A percentile compares a stretch with the other conserved stretches of the same genome.
Conservation (phyloP, 23 tunicate species). For the Styela clava region DNA sequence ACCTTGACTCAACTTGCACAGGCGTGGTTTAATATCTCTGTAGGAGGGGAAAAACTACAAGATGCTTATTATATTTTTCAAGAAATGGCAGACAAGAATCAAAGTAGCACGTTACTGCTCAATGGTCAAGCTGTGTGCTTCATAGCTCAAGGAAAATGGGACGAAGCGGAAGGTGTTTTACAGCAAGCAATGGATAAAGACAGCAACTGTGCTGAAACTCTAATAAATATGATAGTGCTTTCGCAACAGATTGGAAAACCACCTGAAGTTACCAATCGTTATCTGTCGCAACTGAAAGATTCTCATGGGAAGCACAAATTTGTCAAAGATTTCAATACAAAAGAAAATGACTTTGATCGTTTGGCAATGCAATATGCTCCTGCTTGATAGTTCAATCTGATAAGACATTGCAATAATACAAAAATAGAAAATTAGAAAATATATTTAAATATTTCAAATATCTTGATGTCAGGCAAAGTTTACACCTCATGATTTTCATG, state of each 20-base stretch:
- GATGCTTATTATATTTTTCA: constrained; percentile 94
- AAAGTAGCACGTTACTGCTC: constrained; percentile 64
- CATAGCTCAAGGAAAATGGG: constrained; percentile 95
- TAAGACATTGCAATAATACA: not conserved
- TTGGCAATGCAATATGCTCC: constrained; percentile 76
- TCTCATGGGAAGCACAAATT: constrained; percentile 66
- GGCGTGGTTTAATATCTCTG: constrained; percentile 91
- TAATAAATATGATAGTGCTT: constrained; percentile 80
- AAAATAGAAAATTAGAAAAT: not conserved
- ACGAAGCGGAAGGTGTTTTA: constrained; percentile 92
- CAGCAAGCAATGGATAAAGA: constrained; percentile 97
- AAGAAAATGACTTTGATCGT: constrained; percentile 88
- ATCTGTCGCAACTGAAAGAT: constrained; percentile 74
- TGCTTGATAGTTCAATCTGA: constrained; percentile 26
- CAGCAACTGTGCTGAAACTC: constrained; percentile 88
- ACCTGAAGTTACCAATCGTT: constrained; percentile 73
- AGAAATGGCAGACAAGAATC: constrained; percentile 95
- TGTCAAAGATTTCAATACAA: constrained; percentile 49
- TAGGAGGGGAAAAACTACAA: constrained; percentile 97
- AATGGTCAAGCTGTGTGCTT: constrained; percentile 92
- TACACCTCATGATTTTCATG: too few relatives aligned
- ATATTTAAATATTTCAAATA: not conserved
- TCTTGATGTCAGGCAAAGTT: too few relatives aligned
- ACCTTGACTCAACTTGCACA: constrained; percentile 94
- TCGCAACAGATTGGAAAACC: constrained; percentile 79